These are phyloP conservation scores for Ischnus inquisitorius DNA, from an alignment of 2,888 invertebrate species.

Conservation along the genomic window DNA sequence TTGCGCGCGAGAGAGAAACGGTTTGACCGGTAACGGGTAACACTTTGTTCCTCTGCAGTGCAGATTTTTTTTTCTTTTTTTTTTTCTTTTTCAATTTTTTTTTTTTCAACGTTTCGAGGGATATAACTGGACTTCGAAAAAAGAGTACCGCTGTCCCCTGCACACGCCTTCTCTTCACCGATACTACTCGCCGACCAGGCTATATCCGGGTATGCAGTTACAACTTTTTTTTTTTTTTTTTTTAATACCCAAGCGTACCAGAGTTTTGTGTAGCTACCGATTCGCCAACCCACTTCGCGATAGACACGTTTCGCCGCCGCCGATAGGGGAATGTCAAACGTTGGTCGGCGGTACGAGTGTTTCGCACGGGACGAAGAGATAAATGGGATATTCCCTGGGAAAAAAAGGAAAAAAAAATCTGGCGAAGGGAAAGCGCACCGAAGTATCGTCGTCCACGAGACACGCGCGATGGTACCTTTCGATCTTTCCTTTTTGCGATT, in stretches of 20 bases:
- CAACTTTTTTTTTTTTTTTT: slow-evolving; percentile 58
- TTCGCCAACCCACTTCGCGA: slow-evolving; percentile 23
- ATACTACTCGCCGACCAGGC: slow-evolving; percentile 35
- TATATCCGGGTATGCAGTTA: slow-evolving; percentile 60
- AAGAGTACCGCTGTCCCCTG: slow-evolving; percentile 17
- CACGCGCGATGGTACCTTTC: background rate
- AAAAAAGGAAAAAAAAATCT: slow-evolving; percentile 20
- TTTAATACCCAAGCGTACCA: slow-evolving; percentile 47
- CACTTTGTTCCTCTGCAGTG: slow-evolving; percentile 48
- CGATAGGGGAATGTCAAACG: slow-evolving; percentile 52
- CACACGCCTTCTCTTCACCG: background rate
- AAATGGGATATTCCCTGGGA: slow-evolving; percentile 55
- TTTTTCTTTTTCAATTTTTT: slow-evolving; percentile 34
- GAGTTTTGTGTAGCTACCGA: slow-evolving; percentile 41
- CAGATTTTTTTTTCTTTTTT: slow-evolving; percentile 54
- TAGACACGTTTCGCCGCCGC: slow-evolving; percentile 53
- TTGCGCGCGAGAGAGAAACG: slow-evolving; percentile 28
- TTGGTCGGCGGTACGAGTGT: slow-evolving; percentile 23
- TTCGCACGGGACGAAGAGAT: slow-evolving; percentile 59
- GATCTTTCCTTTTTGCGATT: slow-evolving; percentile 20
- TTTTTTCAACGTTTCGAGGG: slow-evolving; percentile 62
- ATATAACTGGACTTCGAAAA: slow-evolving; percentile 35
- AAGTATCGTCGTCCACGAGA: slow-evolving; percentile 7
- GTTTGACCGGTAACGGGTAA: slow-evolving; percentile 45
- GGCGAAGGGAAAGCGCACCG: slow-evolving; percentile 32